A percentile compares a stretch with the other conserved stretches of the same genome.
Evolutionary conservation across 2,113 vertebrate genomes (phyloP).

Genomic region (Micronycteris hirsuta): DNA sequence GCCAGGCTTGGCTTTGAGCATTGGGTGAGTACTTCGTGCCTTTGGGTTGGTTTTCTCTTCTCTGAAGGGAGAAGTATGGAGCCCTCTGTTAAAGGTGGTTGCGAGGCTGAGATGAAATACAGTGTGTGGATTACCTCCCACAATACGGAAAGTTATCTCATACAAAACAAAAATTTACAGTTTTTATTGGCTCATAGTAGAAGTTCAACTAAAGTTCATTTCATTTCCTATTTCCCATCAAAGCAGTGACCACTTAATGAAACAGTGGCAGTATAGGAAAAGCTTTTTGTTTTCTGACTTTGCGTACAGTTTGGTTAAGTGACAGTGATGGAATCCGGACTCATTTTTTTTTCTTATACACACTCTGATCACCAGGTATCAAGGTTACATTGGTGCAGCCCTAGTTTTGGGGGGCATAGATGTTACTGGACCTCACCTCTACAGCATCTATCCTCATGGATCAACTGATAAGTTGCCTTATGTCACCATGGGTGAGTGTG

Average conservation of each 20-base stretch:
- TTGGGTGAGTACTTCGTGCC: not conserved
- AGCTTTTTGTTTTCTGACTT: not conserved
- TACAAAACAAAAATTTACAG: not conserved
- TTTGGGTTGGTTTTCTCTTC: not conserved
- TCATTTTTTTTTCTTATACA: not conserved
- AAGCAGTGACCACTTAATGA: not conserved
- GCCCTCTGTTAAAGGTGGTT: not conserved
- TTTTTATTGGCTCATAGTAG: not conserved
- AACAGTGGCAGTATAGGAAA: not conserved
- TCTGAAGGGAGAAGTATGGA: not conserved
- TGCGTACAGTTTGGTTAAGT: not conserved
- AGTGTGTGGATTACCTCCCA: not conserved
- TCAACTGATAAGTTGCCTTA: constrained; percentile 98
- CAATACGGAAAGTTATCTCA: not conserved
- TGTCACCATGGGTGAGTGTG: constrained; percentile 95
- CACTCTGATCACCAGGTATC: constrained; percentile 85
- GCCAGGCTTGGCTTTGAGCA: not conserved
- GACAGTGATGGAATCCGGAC: not conserved
- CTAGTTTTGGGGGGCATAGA: constrained; percentile 96
- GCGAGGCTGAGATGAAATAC: not conserved
- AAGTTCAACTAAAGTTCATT: not conserved
- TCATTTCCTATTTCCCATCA: not conserved
- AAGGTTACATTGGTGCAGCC: constrained; percentile 96
- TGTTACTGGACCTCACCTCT: constrained; percentile 93
- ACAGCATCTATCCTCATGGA: constrained; percentile 98